phyloP scores from a whole-genome alignment of 2,888 invertebrate species.

The Magallana nippona region DNA sequence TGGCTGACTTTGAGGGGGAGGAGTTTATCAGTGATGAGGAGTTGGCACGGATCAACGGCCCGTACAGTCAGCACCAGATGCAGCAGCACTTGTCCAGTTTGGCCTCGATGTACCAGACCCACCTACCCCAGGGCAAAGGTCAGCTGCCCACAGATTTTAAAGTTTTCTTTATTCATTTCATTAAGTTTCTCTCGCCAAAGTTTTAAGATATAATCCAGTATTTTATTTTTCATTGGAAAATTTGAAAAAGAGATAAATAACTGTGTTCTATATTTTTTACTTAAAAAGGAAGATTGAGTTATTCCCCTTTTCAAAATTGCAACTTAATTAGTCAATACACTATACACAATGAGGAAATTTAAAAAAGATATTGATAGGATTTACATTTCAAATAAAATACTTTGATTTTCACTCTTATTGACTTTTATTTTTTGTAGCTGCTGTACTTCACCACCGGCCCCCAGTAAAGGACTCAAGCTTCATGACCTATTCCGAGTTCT shows the following conservation, averaged over 20 bases:
- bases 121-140: constrained; percentile 71
- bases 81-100: constrained; percentile 79
- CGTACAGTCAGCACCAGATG: constrained; percentile 73
- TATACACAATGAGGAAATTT: too few species aligned
- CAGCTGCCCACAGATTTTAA: not conserved
- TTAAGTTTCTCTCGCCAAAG: too few species aligned
- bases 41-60: constrained; percentile 75
- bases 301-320: too few species aligned
- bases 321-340: too few species aligned
- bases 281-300: too few species aligned
- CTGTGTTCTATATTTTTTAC: too few species aligned
- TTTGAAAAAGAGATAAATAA: too few species aligned
- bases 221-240: too few species aligned
- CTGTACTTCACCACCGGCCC: constrained; percentile 66
- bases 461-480: constrained; percentile 56
- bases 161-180: too few species aligned
- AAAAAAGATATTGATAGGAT: too few species aligned
- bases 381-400: too few species aligned
- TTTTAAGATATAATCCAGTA: too few species aligned
- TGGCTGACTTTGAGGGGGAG: constrained; percentile 94
- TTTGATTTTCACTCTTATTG: not conserved
- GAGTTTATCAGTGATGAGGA: constrained; percentile 78
- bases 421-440: constrained; percentile 28
- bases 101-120: constrained; percentile 78
- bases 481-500: constrained; percentile 75